Percentiles rank a stretch among this genome's conserved stretches.
phyloP scores from a whole-genome alignment of 2,797 vertebrate species.

The Coranthus polyacanthus region DNA sequence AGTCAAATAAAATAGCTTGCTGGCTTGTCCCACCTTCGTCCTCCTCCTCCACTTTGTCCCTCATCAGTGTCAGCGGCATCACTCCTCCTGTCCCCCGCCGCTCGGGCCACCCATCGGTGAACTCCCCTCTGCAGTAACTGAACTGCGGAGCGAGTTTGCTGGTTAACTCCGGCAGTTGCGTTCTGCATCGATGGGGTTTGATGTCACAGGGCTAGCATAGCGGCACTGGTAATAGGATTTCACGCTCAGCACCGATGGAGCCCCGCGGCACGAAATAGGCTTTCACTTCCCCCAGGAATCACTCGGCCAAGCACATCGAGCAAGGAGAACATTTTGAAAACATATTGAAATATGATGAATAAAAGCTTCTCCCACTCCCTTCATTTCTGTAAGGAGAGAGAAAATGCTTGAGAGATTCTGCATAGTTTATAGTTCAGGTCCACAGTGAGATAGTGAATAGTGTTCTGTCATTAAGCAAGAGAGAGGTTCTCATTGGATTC shows the following conservation, averaged over 20 bases:
- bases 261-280: slow-evolving; percentile 76
- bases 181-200: slow-evolving; percentile 76
- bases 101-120: slow-evolving; percentile 66
- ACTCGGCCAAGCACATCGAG: slow-evolving; percentile 71
- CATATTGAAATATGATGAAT: slow-evolving; percentile 81
- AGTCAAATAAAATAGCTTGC: slow-evolving; percentile 6
- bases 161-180: slow-evolving; percentile 68
- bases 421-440: slow-evolving; percentile 36
- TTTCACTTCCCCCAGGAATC: slow-evolving; percentile 77
- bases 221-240: slow-evolving; percentile 84
- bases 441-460: slow-evolving; percentile 42
- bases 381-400: slow-evolving; percentile 31
- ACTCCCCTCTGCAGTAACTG: slow-evolving; percentile 52
- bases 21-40: no score
- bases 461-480: slow-evolving; percentile 42
- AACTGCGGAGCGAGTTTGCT: slow-evolving; percentile 48
- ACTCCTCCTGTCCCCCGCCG: slow-evolving; percentile 50
- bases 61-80: slow-evolving; percentile 55
- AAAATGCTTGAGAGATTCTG: slow-evolving; percentile 45
- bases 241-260: slow-evolving; percentile 76
- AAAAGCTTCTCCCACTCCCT: slow-evolving; percentile 52
- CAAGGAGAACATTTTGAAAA: slow-evolving; percentile 75
- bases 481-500: slow-evolving; percentile 41
- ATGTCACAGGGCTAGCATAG: slow-evolving; percentile 78
- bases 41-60: slow-evolving; percentile 49